Percentiles rank a stretch among this genome's conserved stretches.
Conservation (phyloP, 1,140 invertebrate species). For the Drosophila melanica region DNA sequence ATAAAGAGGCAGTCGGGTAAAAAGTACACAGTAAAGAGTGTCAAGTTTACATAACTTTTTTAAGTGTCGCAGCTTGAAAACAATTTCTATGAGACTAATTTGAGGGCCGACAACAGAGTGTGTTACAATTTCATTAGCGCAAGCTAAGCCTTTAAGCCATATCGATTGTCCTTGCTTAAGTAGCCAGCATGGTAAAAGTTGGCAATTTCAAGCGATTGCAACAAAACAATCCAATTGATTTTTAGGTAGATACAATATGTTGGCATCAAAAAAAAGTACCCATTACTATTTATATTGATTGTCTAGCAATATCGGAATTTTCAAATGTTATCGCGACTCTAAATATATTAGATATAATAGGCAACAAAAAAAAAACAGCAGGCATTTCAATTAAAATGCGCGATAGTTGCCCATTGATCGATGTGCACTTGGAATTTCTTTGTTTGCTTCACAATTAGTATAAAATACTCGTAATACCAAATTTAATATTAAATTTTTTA, state of each 20-base stretch:
- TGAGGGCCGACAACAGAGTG: slow-evolving; percentile 35
- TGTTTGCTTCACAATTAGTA: background rate
- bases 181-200: slow-evolving; percentile 1
- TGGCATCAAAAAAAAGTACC: slow-evolving; percentile 4
- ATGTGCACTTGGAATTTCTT: slow-evolving; percentile 22
- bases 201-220: background rate
- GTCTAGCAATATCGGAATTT: slow-evolving; percentile 22
- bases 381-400: slow-evolving; percentile 31
- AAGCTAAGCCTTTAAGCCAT: slow-evolving; percentile 58
- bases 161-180: slow-evolving; percentile 46
- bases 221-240: slow-evolving; percentile 3
- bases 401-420: slow-evolving; percentile 20
- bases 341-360: slow-evolving; percentile 8
- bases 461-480: background rate
- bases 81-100: slow-evolving; percentile 23
- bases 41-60: slow-evolving; percentile 74
- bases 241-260: slow-evolving; percentile 7
- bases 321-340: slow-evolving; percentile 26
- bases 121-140: slow-evolving; percentile 51
- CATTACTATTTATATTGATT: slow-evolving; percentile 36
- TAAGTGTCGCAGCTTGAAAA: slow-evolving; percentile 46
- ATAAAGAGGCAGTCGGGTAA: slow-evolving; percentile 11
- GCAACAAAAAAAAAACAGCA: background rate
- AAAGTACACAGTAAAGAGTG: slow-evolving; percentile 58
- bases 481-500: background rate